Percentiles rank a stretch among this genome's conserved stretches.
These are phyloP conservation scores for Urosaurus nigricauda DNA, from an alignment of 2,797 vertebrate species.

Conservation along the genomic window DNA sequence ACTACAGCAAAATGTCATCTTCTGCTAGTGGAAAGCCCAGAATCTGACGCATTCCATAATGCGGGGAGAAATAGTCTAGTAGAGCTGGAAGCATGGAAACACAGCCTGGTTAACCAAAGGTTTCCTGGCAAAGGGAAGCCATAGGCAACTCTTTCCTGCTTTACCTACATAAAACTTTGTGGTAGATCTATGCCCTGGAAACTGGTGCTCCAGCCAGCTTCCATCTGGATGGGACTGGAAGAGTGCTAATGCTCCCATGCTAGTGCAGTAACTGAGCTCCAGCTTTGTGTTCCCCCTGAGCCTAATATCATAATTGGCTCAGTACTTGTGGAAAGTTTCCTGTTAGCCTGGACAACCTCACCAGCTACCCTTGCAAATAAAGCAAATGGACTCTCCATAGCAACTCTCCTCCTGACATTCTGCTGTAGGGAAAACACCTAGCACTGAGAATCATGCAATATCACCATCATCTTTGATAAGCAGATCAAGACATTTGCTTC, in stretches of 20 bases:
- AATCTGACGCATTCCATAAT: neutral
- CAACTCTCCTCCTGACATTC: neutral
- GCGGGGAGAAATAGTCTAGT: neutral
- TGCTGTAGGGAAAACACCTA: neutral
- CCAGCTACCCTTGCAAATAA: neutral
- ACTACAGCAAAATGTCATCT: neutral
- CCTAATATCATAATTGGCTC: neutral
- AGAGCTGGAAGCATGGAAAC: neutral
- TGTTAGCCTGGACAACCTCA: neutral
- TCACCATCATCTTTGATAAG: slow-evolving; percentile 1
- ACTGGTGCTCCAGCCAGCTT: neutral
- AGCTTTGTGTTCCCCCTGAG: neutral
- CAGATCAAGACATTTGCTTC: neutral
- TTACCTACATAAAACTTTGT: neutral
- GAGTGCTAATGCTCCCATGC: neutral
- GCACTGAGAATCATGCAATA: neutral
- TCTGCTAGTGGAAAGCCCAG: neutral
- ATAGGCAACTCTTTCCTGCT: neutral
- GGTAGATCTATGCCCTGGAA: neutral
- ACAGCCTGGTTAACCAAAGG: neutral
- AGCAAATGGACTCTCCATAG: neutral
- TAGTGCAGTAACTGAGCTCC: neutral
- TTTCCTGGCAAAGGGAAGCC: no score
- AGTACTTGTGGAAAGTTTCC: neutral
- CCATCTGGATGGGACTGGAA: neutral